phyloP scores from a whole-genome alignment of 2,797 vertebrate genomes.

The Aeoliscus strigatus region DNA sequence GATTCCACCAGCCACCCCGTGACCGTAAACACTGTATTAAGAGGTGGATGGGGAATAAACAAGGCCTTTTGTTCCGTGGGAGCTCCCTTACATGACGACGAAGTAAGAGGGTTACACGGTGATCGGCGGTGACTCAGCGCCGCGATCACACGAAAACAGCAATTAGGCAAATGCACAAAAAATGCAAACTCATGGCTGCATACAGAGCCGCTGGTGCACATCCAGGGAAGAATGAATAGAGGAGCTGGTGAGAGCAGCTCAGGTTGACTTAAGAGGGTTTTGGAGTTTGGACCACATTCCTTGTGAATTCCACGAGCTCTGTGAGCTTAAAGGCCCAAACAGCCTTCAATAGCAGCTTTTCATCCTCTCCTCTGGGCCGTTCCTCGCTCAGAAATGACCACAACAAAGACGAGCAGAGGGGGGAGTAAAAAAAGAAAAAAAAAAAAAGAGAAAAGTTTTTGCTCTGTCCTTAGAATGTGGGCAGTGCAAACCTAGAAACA shows the following conservation, averaged over 20 bases:
- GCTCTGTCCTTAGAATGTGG: conserved; percentile 18
- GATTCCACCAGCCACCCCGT: conserved; percentile 39
- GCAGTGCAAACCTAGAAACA: conserved; percentile 6
- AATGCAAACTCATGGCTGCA: conserved; percentile 39
- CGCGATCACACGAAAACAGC: conserved; percentile 9
- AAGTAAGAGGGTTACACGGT: conserved; percentile 56
- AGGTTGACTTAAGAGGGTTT: conserved; percentile 61
- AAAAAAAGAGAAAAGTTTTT: conserved; percentile 16
- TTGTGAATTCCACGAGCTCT: conserved; percentile 60
- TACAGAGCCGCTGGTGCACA: conserved; percentile 8
- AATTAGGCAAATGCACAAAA: conserved; percentile 2
- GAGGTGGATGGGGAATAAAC: conserved; percentile 43
- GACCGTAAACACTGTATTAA: conserved; percentile 52
- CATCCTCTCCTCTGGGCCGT: conserved; percentile 44
- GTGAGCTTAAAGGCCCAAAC: conserved; percentile 58
- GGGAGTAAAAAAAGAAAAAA: too few relatives aligned
- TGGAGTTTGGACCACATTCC: conserved; percentile 68
- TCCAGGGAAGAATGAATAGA: conserved; percentile 35
- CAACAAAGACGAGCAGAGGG: conserved; percentile 35
- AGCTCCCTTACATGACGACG: conserved; percentile 33
- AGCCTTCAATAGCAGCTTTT: conserved; percentile 52
- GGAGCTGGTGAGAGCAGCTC: conserved; percentile 49
- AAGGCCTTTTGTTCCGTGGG: conserved; percentile 42
- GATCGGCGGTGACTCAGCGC: conserved; percentile 36
- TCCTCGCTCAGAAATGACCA: conserved; percentile 38